Base-by-base conservation (phyloP, 2,113 vertebrate genomes). In the Nothoprocta pentlandii region DNA sequence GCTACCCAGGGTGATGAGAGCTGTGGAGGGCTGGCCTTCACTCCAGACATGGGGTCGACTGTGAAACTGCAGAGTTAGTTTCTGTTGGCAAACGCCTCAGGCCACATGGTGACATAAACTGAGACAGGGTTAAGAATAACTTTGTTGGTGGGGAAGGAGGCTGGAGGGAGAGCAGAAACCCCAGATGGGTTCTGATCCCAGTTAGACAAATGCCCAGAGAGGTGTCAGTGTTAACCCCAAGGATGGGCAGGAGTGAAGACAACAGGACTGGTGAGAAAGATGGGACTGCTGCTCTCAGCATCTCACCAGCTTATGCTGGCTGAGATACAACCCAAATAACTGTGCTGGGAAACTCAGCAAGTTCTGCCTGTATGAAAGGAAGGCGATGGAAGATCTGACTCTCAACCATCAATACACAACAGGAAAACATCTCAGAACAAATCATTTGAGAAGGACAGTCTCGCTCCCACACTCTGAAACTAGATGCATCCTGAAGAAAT, bases 51-150 rank as follows among this genome's bases (percentile, higher is more conserved):
- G 44, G 54, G 66, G 51, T 90, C 95, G 86, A 88, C 39, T 61
- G 74, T 56, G n/a, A 5, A 74, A 51, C 80, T 93, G 85, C 88
- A 85, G 25, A 68, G 61, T 23, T 74, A 75, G 56, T 96, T 96
- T 94, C 90, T 94, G 39, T 67, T 88, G 90, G 76, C 90, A 89
- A 80, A 85, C 80, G 75, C 46, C 77, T 68, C 49, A 88, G 87
- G 51, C 73, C 82, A 85, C 14, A 16, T 71, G 41, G 59, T 61
- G 68, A 95, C 77, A 63, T 0, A 0, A 88, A 70, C 7, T 1
- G 4, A 96, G 69, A 81, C 2, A 5, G 19, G 21, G 73, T 80
- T 96, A 92, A 95, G 93, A 95, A 94, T 90, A 95, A 49, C 3
- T 1, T 12, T 0, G 3, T 64, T 34, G 73, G 61, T 76, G 54